Percentiles rank a stretch among this genome's conserved stretches.
phyloP scores from a whole-genome alignment of 2,888 invertebrate genomes.

The Platycnemis pennipes region DNA sequence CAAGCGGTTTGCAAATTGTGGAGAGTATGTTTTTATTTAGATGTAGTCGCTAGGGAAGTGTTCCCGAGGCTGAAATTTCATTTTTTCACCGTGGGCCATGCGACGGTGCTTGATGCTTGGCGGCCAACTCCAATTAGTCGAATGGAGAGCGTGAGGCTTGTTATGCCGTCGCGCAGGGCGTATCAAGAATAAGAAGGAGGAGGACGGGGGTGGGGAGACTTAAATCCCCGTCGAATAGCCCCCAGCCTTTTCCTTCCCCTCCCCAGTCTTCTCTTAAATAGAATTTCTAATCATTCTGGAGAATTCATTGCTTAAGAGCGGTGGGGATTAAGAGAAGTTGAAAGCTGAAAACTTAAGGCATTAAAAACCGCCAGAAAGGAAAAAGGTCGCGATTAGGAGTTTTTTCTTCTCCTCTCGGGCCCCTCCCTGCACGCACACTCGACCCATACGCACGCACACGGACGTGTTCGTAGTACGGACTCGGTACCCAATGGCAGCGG shows the following conservation, averaged over 20 bases:
- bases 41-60: background rate
- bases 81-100: background rate
- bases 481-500: too few relatives aligned
- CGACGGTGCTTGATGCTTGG: slow-evolving; percentile 5
- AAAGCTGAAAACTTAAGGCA: slow-evolving; percentile 60
- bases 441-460: background rate
- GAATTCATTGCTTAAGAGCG: slow-evolving; percentile 61
- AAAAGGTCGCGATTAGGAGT: slow-evolving; percentile 40
- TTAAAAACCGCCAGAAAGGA: slow-evolving; percentile 59
- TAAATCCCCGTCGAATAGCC: background rate
- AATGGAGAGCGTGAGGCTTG: background rate
- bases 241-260: background rate
- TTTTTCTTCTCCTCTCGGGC: background rate
- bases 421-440: background rate
- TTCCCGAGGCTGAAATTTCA: background rate
- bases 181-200: background rate
- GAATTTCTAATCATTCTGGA: slow-evolving; percentile 65
- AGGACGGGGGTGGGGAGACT: background rate
- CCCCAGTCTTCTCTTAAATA: slow-evolving; percentile 49
- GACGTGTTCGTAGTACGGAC: background rate
- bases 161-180: background rate
- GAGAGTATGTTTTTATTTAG: background rate
- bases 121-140: slow-evolving; percentile 11
- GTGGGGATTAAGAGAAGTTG: slow-evolving; percentile 59
- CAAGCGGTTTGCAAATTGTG: background rate